Percentiles rank a stretch among this genome's conserved stretches.
phyloP scores from a whole-genome alignment of 2,113 vertebrate species.

The Hippoglossus stenolepis region DNA sequence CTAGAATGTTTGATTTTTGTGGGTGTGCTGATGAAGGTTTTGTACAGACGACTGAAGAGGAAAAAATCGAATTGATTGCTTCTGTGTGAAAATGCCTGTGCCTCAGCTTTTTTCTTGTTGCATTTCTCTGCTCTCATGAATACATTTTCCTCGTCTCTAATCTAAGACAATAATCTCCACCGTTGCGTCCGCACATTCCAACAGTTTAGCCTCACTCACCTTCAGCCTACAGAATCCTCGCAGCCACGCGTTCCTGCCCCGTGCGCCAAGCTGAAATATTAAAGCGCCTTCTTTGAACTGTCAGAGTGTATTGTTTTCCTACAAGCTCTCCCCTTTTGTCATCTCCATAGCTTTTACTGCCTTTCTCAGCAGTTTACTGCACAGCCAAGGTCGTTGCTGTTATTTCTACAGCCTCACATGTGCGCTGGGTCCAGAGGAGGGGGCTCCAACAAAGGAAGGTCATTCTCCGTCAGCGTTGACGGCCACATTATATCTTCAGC shows the following conservation, averaged over 20 bases:
- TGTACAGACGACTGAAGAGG: too few species aligned
- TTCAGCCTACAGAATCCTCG: constrained; percentile 31
- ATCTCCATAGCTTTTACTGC: constrained; percentile 73
- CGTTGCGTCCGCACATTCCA: constrained; percentile 1
- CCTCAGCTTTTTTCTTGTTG: too few species aligned
- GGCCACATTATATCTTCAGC: constrained; percentile 57
- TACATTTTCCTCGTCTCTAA: not conserved
- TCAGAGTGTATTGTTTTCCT: constrained; percentile 80
- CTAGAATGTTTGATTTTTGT: too few species aligned
- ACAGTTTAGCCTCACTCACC: constrained; percentile 49
- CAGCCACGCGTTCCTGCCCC: not conserved
- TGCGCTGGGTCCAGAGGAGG: constrained; percentile 21
- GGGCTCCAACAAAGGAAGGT: constrained; percentile 76
- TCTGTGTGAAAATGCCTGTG: not conserved
- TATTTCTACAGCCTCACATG: constrained; percentile 58
- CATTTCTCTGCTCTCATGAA: not conserved
- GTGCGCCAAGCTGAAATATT: constrained; percentile 71
- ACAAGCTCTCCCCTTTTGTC: constrained; percentile 70
- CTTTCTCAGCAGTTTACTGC: constrained; percentile 81
- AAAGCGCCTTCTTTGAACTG: constrained; percentile 77
- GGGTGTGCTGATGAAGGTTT: too few species aligned
- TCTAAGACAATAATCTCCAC: not conserved
- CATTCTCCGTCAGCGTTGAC: constrained; percentile 46
- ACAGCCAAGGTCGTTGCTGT: constrained; percentile 75
- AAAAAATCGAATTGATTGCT: too few species aligned